Base-by-base conservation (phyloP, 2,797 vertebrate species). In the Bradypodion ventrale region DNA sequence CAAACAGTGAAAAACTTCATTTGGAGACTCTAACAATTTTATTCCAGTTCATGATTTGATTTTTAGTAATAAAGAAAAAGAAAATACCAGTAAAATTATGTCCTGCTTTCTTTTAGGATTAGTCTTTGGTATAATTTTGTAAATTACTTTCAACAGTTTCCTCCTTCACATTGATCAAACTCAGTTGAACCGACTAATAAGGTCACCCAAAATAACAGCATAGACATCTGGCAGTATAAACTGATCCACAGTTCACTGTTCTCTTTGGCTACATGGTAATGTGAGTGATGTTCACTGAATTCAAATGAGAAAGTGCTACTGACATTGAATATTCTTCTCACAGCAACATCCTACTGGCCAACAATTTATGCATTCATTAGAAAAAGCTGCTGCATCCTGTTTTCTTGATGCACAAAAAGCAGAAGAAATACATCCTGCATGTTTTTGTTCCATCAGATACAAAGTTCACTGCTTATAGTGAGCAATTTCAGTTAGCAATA, bases 171-270 rank as follows among this genome's bases (percentile, higher is more conserved):
- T 32, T 44, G 59, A 74, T 66, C n/a, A 80, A 29, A 69, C 72
- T 75, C 62, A 75, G 52, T 21, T 69, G 37, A 85, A 81, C 40
- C 44, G n/a, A 29, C 49, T 85, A 80, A 85, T 75, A 75, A 75
- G 62, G 73, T 83, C 37, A 42, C 29, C 65, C 49, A 56, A 75
- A 85, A 80, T 69, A 81, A 75, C 37, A 70, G 63, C 32, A 62
- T 35, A 49, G n/a, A 37, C 78, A 81, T 49, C 78, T 75, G 37
- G 63, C 49, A 70, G 35, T 49, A 62, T 69, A 75, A 75, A 75
- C 46, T 44, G 70, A 85, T 80, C 35, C 29, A 75, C 27, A 75
- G 69, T 56, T 27, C 68, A 79, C 59, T 35, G 60, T 75, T 85
- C 35, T 85, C 70, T 75, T 75, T 75, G 59, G n/a, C 46, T 60